A percentile compares a stretch with the other conserved stretches of the same genome.
Evolutionary conservation across 2,797 vertebrate species (phyloP).

Genomic region (Chelon auratus): DNA sequence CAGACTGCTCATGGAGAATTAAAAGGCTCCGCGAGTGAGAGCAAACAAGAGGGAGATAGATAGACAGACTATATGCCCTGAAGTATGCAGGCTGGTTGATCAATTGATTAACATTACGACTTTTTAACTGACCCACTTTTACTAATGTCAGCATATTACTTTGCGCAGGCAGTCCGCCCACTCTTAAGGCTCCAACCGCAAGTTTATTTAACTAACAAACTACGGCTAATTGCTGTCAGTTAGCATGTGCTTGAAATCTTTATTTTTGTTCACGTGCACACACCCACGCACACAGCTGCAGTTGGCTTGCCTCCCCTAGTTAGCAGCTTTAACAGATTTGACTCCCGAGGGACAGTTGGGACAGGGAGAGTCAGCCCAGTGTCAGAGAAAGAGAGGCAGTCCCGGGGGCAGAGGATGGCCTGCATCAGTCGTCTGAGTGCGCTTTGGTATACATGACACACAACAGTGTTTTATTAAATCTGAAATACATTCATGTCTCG

Average conservation of each 20-base stretch:
- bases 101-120: not conserved
- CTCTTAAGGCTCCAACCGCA: not conserved
- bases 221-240: not conserved
- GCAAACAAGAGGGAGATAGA: not conserved
- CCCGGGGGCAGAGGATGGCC: not conserved
- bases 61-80: not conserved
- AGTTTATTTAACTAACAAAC: not conserved
- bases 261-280: not conserved
- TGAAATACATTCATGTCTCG: too few relatives aligned
- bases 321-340: not conserved
- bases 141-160: not conserved
- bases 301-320: not conserved
- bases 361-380: not conserved
- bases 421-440: not conserved
- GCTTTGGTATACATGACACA: not conserved
- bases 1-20: slow-evolving; percentile 32
- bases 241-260: not conserved
- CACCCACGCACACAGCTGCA: not conserved
- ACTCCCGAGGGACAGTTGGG: not conserved
- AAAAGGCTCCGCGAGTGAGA: slow-evolving; percentile 32
- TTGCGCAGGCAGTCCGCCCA: too few relatives aligned
- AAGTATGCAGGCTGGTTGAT: slow-evolving; percentile 5
- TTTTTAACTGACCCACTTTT: not conserved
- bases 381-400: not conserved
- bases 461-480: not conserved